Evolutionary conservation across 2,113 vertebrate genomes (phyloP).

Genomic region (Rhadina sibilatrix): DNA sequence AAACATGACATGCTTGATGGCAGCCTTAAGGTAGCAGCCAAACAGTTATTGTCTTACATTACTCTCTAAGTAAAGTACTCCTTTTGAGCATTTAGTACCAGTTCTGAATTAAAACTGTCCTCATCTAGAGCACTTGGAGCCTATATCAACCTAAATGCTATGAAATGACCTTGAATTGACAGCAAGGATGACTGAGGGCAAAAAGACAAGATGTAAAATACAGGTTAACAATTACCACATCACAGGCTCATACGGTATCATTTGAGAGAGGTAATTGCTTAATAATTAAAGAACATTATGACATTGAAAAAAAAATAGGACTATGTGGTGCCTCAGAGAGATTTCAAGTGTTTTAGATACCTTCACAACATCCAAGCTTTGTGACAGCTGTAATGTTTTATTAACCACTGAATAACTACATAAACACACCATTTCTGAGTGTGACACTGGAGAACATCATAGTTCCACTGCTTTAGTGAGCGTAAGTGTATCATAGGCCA

Average conservation of each 20-base stretch:
- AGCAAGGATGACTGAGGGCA: neutral
- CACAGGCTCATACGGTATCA: neutral
- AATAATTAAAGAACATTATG: neutral
- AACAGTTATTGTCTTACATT: neutral
- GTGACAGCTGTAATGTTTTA: neutral
- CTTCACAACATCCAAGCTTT: neutral
- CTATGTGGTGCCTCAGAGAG: neutral
- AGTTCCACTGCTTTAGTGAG: neutral
- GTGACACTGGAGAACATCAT: neutral
- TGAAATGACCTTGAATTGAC: neutral
- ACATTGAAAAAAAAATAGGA: neutral
- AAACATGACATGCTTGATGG: neutral
- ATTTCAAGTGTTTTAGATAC: neutral
- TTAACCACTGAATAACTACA: neutral
- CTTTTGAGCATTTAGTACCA: neutral
- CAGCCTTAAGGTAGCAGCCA: neutral
- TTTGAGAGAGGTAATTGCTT: neutral
- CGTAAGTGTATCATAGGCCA: neutral
- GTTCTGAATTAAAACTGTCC: neutral
- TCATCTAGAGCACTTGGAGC: neutral
- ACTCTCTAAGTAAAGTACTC: neutral
- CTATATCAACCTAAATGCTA: neutral
- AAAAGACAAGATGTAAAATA: neutral
- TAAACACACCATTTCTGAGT: neutral
- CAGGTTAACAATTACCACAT: neutral